Percentiles rank a stretch among this genome's conserved stretches.
phyloP scores from a whole-genome alignment of 2,888 invertebrate genomes.

The Cylloceria caligata region DNA sequence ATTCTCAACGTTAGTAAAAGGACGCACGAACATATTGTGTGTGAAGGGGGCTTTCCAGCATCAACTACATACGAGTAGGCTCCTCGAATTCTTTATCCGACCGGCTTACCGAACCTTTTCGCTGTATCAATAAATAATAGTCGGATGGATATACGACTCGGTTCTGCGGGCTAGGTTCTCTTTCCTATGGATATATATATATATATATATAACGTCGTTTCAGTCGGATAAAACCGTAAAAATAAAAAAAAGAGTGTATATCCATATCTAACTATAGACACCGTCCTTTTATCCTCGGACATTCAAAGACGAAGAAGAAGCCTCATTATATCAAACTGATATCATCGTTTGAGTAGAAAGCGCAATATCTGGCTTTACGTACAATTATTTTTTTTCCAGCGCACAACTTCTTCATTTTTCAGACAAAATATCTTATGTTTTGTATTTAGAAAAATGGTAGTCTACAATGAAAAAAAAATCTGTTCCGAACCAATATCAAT shows the following conservation, averaged over 20 bases:
- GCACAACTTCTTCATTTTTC: neutral
- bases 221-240: constrained; percentile 7
- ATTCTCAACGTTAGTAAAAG: neutral
- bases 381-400: neutral
- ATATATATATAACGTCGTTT: constrained; percentile 11
- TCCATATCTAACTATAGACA: neutral
- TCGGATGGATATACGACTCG: constrained; percentile 38
- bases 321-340: neutral
- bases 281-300: neutral
- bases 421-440: neutral
- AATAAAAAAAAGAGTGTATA: constrained; percentile 21
- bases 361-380: neutral
- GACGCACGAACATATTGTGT: constrained; percentile 15
- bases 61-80: constrained; percentile 11
- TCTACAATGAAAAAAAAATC: neutral
- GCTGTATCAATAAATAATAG: constrained; percentile 50
- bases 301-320: constrained; percentile 1
- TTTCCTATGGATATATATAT: constrained; percentile 15
- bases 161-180: constrained; percentile 1
- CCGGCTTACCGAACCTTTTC: constrained; percentile 42
- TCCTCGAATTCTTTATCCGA: constrained; percentile 34
- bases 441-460: neutral
- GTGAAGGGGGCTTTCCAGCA: constrained; percentile 2
- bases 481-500: no score
- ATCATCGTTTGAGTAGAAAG: constrained; percentile 1